Conservation (phyloP, 2,797 vertebrate species). For the Enoplosus armatus region DNA sequence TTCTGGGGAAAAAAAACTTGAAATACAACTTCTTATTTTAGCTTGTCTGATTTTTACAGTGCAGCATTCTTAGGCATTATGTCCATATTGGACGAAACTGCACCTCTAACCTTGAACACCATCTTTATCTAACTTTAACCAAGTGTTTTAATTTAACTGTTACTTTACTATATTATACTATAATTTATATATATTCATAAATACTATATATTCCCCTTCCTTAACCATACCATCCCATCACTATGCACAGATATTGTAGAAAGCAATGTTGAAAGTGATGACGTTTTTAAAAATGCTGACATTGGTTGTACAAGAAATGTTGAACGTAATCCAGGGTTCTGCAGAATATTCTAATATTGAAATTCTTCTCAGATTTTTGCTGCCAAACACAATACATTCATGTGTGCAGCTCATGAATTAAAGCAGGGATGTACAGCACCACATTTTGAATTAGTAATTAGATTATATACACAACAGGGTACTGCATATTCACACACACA, state of each 20-base stretch:
- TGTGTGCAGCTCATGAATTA: slow-evolving; percentile 15
- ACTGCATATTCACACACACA: slow-evolving; percentile 1
- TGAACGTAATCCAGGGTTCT: background rate
- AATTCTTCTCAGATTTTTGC: background rate
- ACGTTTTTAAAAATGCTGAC: background rate
- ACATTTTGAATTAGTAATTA: slow-evolving; percentile 15
- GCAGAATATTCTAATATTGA: background rate
- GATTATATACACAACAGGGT: background rate
- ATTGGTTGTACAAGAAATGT: background rate
- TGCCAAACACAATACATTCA: background rate
- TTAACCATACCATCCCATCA: background rate
- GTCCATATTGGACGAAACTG: background rate
- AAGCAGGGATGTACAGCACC: background rate
- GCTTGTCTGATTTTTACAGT: background rate
- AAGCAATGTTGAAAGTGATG: background rate
- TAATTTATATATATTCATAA: no score
- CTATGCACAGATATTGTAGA: background rate
- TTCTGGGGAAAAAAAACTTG: background rate
- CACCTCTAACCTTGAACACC: background rate
- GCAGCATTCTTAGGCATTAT: background rate
- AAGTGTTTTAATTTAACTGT: no score
- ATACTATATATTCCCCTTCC: background rate
- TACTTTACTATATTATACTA: no score
- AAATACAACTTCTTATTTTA: background rate
- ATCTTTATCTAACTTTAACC: background rate